Conservation (phyloP, 2,113 vertebrate genomes). For the Pseudonaja textilis region DNA sequence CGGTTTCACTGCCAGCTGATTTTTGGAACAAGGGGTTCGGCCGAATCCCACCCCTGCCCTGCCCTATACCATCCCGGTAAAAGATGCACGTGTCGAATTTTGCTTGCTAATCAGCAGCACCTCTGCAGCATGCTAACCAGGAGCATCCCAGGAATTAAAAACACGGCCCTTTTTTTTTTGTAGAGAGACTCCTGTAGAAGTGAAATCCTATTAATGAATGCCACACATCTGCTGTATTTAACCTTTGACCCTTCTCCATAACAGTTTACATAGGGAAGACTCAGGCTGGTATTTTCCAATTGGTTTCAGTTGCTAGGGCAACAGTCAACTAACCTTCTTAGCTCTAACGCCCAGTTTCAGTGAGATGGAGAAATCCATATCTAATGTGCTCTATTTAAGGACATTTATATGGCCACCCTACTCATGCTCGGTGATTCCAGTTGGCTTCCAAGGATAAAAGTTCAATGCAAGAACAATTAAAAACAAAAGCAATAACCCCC, state of each 20-base stretch:
- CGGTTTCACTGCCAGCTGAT: no score
- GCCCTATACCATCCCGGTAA: neutral
- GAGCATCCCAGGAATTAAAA: constrained; percentile 55
- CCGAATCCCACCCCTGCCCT: no score
- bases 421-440: no score
- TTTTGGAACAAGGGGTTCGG: no score
- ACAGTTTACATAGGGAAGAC: constrained; percentile 65
- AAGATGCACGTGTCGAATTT: neutral
- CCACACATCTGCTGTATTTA: constrained; percentile 68
- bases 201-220: constrained; percentile 68
- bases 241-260: constrained; percentile 63
- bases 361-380: neutral
- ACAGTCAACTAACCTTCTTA: neutral
- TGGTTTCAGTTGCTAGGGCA: neutral
- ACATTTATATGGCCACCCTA: no score
- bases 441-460: no score
- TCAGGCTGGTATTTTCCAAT: constrained; percentile 34
- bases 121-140: neutral
- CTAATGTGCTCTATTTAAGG: neutral
- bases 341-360: neutral
- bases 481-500: no score
- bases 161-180: constrained; percentile 40
- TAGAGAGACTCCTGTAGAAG: constrained; percentile 56
- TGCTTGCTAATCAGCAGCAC: constrained; percentile 5
- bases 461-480: no score